phyloP scores from a whole-genome alignment of 2,113 vertebrate genomes.

The Eonycteris spelaea region DNA sequence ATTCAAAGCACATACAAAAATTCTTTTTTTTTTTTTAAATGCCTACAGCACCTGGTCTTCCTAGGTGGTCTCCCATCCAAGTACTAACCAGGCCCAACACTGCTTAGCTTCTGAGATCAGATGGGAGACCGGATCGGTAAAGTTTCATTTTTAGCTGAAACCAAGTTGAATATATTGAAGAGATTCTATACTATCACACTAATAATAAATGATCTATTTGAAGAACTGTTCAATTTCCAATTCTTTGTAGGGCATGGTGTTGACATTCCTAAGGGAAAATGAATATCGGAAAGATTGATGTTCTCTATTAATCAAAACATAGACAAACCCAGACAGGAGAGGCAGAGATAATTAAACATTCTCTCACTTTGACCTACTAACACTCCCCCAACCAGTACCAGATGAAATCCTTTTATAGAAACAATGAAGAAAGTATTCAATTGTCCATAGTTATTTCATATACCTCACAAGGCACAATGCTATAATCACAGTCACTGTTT shows the following conservation, averaged over 20 bases:
- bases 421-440: neutral
- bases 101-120: too few relatives aligned
- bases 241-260: neutral
- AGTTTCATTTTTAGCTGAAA: neutral
- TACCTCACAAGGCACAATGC: neutral
- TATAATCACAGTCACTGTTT: neutral
- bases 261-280: slow-evolving; percentile 30
- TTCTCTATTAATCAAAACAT: slow-evolving; percentile 12
- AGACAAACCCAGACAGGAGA: neutral
- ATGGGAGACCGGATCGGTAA: too few relatives aligned
- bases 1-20: neutral
- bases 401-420: neutral
- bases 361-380: neutral
- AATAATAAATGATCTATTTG: neutral
- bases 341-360: slow-evolving; percentile 14
- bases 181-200: neutral
- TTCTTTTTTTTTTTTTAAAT: neutral
- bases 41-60: too few relatives aligned
- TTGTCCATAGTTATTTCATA: neutral
- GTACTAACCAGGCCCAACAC: too few relatives aligned
- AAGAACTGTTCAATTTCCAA: neutral
- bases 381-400: neutral
- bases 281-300: neutral
- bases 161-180: neutral
- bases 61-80: too few relatives aligned